Base-by-base conservation (phyloP, 2,888 invertebrate species). In the Cepaea hortensis region DNA sequence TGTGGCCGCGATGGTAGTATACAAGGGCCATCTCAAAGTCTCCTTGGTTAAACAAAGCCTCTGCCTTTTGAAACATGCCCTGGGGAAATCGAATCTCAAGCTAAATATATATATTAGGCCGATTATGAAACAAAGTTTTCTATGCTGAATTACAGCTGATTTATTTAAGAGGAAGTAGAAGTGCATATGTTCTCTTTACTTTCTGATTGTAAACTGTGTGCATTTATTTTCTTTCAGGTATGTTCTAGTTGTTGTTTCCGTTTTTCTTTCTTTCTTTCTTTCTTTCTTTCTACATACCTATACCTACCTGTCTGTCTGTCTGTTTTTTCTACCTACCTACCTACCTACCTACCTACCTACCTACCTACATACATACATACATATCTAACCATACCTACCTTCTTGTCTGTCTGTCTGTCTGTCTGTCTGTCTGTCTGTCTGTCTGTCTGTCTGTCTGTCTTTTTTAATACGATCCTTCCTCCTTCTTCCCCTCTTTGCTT, bases 1-100 rank as follows among this genome's bases (percentile, higher is more conserved):
- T 96, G 90, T 97, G 95, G 0, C 98, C 98, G 48, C 98, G 96
- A 94, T 98, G 98, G 93, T 97, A 98, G 93, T 97, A 98, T 93
- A 98, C 97, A 61, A 98, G 96, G 90, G 98, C 98, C 95, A 98
- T 96, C 94, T 98, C 98, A 93, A 98, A 98, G 93, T 98, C 97
- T 0, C 98, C 98, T 85, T 98, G 96, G 94, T 97, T 97, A 95
- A 98, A 98, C 75, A 98, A 95, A 0, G 98, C 97, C 94, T 98
- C 98, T 0, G 98, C 98, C 95, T 98, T 98, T 93, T 98, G 97
- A 92, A 97, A 97, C 87, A 98, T 96, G 11, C 96, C 97, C 95
- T 94, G 4, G 15, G 15, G 46, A 6, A 3, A 79, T 13, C 20
- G 35, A 11, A 6, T 20, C 15, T 20, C 6, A 15, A 70, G n/a